Evolutionary conservation across 2,113 vertebrate species (phyloP), one percentile per base, ranked within the genome.

Genomic region (Rynchops niger): DNA sequence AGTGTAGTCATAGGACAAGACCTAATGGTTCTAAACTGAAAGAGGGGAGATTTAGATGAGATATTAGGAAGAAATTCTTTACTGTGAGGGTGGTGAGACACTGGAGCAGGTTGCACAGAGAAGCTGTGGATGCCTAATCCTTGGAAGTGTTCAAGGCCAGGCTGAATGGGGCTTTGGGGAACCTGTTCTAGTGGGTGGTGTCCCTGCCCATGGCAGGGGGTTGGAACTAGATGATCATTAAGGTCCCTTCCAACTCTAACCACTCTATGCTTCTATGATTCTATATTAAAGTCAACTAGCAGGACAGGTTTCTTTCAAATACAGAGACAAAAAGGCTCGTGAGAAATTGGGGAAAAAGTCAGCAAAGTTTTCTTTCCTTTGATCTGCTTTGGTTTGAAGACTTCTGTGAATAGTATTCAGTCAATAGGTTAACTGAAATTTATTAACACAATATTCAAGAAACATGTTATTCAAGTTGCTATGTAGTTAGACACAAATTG

Each of bases 221-320:
- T 12, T 58, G 56, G 32, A 58, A 58, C 27, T 53, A 53, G 52
- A 29, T 16, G 52, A 29, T 53, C 52, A 16, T 53, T 27, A 53
- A 53, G 27, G 52, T 53, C 16, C 52, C 52, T 29, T 53, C 52
- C 32, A 58, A 58, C 32, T n/a, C 12, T n/a, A 58, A 58, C 56
- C 32, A n/a, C 13, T 58, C 32, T 22, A 58, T n/a, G 21, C n/a
- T n/a, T n/a, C 34, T 58, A n/a, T n/a, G 21, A n/a, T 22, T 58
- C 52, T 55, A 30, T 55, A 30, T 38, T 61, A 53, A 73, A 45
- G 14, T 62, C 0, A 0, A 77, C 11, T 45, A 88, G 32, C 3
- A 52, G 30, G 13, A 77, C 5, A 52, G 17, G 8, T 7, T 19
- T 72, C 55, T 93, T 92, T 79, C 2, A 19, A 72, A 66, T 50